phyloP scores from a whole-genome alignment of 2,888 invertebrate species.

The Drosophila pseudotakahashii region DNA sequence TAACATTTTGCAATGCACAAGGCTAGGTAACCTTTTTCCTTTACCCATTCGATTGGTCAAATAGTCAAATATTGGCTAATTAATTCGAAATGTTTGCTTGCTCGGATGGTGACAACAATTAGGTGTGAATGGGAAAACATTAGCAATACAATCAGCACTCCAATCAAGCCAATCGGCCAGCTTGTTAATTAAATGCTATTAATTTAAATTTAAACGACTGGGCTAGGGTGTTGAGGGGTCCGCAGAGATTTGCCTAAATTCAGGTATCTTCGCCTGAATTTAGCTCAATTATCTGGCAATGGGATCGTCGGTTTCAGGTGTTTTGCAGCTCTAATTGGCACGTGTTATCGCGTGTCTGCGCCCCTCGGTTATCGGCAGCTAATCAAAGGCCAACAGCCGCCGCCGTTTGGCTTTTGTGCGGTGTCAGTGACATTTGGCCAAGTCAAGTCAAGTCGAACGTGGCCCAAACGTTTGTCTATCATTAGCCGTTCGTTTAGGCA shows the following conservation, averaged over 20 bases:
- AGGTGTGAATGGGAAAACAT: slow-evolving; percentile 24
- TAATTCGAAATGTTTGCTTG: slow-evolving; percentile 1
- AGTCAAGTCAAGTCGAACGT: slow-evolving; percentile 41
- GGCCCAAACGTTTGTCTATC: slow-evolving; percentile 63
- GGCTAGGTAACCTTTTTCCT: too few species aligned
- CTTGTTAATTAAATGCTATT: slow-evolving; percentile 56
- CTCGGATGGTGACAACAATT: slow-evolving; percentile 24
- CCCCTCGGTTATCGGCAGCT: slow-evolving; percentile 33
- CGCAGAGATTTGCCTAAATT: slow-evolving; percentile 46
- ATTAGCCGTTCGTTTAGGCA: slow-evolving; percentile 55
- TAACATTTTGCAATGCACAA: too few species aligned
- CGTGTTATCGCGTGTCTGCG: slow-evolving; percentile 49
- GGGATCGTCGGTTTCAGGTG: slow-evolving; percentile 38
- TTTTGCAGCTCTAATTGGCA: slow-evolving; percentile 57
- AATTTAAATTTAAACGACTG: slow-evolving; percentile 49
- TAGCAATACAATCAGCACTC: slow-evolving; percentile 8
- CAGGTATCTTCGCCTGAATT: slow-evolving; percentile 28
- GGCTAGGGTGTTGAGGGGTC: slow-evolving; percentile 3
- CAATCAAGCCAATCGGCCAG: slow-evolving; percentile 38
- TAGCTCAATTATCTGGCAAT: slow-evolving; percentile 28
- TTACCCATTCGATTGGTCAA: background rate
- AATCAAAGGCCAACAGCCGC: slow-evolving; percentile 22
- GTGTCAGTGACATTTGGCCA: slow-evolving; percentile 37
- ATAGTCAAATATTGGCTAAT: slow-evolving; percentile 1
- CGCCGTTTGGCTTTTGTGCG: slow-evolving; percentile 14